Percentiles rank a stretch among this genome's conserved stretches.
phyloP scores from a whole-genome alignment of 2,888 invertebrate species.

The Nyleta sp. region DNA sequence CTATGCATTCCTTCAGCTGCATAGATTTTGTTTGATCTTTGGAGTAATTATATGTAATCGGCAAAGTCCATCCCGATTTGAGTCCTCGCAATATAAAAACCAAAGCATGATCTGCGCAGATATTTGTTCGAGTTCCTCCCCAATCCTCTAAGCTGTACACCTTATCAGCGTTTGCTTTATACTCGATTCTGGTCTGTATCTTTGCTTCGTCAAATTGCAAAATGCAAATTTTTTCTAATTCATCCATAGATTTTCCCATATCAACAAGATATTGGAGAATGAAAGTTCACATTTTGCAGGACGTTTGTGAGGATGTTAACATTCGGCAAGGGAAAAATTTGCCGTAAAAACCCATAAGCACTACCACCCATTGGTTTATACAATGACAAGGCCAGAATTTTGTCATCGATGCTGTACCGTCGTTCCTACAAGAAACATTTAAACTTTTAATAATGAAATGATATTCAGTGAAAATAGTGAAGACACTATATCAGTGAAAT shows the following conservation, averaged over 20 bases:
- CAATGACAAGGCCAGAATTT: not conserved
- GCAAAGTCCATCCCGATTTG: not conserved
- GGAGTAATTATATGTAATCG: not conserved
- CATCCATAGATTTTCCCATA: not conserved
- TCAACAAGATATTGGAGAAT: not conserved
- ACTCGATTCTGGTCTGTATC: not conserved
- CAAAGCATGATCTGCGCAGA: not conserved
- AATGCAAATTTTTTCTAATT: not conserved
- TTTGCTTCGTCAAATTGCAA: slow-evolving; percentile 9
- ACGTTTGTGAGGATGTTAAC: not conserved
- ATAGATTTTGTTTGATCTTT: slow-evolving; percentile 4
- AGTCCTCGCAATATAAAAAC: not conserved
- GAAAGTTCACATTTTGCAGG: not conserved
- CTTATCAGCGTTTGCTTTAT: not conserved
- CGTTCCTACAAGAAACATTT: not conserved
- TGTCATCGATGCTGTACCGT: not conserved
- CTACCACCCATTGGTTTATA: slow-evolving; percentile 13
- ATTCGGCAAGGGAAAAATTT: not conserved
- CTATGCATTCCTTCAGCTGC: not conserved
- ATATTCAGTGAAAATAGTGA: too few relatives aligned
- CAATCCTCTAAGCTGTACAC: slow-evolving; percentile 1
- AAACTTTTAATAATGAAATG: too few relatives aligned
- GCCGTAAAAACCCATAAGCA: slow-evolving; percentile 1
- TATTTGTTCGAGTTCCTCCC: not conserved
- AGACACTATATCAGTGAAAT: too few relatives aligned